A percentile compares a stretch with the other conserved stretches of the same genome.
phyloP scores from a whole-genome alignment of 1,140 invertebrate genomes.

The Drusus annulatus region DNA sequence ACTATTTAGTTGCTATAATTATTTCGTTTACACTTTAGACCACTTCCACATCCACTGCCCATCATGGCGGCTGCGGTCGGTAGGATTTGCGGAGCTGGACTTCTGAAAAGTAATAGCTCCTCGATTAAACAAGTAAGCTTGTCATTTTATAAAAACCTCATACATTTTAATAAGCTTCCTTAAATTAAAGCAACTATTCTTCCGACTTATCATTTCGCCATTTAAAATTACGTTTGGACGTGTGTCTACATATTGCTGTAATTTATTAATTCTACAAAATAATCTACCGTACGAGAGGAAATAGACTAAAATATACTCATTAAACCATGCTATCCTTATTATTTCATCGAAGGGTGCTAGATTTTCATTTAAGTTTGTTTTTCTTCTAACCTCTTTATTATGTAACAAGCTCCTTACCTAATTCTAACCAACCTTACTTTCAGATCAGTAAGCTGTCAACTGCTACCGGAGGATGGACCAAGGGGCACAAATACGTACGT shows the following conservation, averaged over 20 bases:
- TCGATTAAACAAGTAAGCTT: constrained; percentile 46
- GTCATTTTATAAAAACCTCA: neutral
- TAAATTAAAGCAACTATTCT: neutral
- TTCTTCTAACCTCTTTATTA: constrained; percentile 46
- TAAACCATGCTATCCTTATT: neutral
- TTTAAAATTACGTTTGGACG: neutral
- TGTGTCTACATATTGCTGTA: neutral
- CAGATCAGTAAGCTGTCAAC: constrained; percentile 80
- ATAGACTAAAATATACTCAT: neutral
- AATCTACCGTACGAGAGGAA: neutral
- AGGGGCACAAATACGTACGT: constrained; percentile 83
- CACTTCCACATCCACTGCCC: constrained; percentile 61
- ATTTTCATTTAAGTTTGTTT: constrained; percentile 18
- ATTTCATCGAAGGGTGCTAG: neutral
- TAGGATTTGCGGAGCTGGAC: constrained; percentile 84
- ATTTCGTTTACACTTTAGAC: constrained; percentile 25
- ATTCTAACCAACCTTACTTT: constrained; percentile 62
- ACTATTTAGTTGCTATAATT: constrained; percentile 18
- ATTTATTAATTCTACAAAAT: neutral
- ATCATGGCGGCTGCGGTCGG: constrained; percentile 88
- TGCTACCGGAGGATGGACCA: constrained; percentile 79
- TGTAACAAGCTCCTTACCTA: constrained; percentile 52
- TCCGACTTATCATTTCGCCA: neutral
- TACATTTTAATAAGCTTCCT: no score
- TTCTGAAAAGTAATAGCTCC: constrained; percentile 72